Evolutionary conservation across 1,140 invertebrate species (phyloP), one percentile per base, ranked within the genome.

Genomic region (Ooceraea biroi): DNA sequence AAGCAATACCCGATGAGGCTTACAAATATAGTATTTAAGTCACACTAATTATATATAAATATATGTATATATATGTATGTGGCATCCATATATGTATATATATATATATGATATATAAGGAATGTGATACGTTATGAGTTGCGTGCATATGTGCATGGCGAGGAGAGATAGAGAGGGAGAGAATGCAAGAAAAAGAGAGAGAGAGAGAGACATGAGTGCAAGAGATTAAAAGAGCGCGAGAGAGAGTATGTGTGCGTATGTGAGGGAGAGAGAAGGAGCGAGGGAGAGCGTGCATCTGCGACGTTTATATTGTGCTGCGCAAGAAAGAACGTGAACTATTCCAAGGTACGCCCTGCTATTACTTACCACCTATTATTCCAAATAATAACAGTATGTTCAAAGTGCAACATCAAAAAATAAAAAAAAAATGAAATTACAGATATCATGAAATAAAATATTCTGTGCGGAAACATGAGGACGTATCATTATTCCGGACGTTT

Each of bases 281-380:
- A 89, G 91, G 92, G 90, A 92, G 91, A 91, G 92, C 91, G 92
- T 90, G 93, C 88, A 92, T 91, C 90, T 92, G 93, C 92, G 94
- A 94, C 92, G 93, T 94, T 94, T 94, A 94, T 94, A 94, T 94
- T 94, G 93, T 94, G 94, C 93, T 94, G 92, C 93, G 93, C 92
- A 94, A 94, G 93, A 94, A 94, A 94, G 93, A 94, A 94, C 93
- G 93, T 94, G 93, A 94, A 94, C 94, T 92, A 94, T 94, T 94
- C 93, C 94, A 94, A 94, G 94, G 93, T 94, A 94, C 93, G 93
- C 93, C 92, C 93, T 94, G 93, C 91, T 94, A 93, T 93, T 94
- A 94, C 91, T 93, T 93, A 94, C 92, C 93, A 94, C 92, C 91
- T 93, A 94, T 92, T 93, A 93, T 92, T 94, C 92, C 90, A 93